Base-by-base conservation (phyloP, 35 echinoderm and acorn worm genomes). In the Stichopus chloronotus region DNA sequence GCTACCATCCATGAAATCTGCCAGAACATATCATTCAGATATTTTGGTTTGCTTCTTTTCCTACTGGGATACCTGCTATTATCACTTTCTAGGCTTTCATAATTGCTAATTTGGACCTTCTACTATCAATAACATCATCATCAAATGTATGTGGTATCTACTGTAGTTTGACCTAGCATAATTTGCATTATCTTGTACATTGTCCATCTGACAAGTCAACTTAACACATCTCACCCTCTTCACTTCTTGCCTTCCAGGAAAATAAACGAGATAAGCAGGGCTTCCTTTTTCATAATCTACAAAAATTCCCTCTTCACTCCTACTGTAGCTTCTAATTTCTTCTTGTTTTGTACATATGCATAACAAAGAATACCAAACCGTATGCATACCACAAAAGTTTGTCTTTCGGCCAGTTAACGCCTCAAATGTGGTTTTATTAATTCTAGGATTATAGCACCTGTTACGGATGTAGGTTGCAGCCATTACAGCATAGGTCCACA, bases 251-350 rank as follows among this genome's bases (percentile, higher is more conserved):
- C 25, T 84, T 4, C 76, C 5, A 54, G 78, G 78, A 43, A 81
- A 86, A 60, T 91, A 94, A 53, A 94, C 88, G 25, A 92, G 60
- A 84, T 91, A 94, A 23, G 88, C 88, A 21, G 79, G 88, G 57
- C 90, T 95, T 59, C 71, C 69, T 72, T 55, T 85, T 79, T 94
- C 94, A 91, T 95, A 92, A 3, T 5, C 14, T 72, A 72, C 14
- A 6, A 92, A 95, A 92, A 95, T 54, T 20, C 90, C 90, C 55
- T 92, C 71, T 43, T 95, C 61, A 59, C 94, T 61, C 76, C 55
- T 92, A n/a, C n/a, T n/a, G n/a, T n/a, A 56, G 71, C 9, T 83
- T 94, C 93, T 68, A 90, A 56, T 91, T 94, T 94, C 77, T 69
- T 91, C 17, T 59, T 79, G 59, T 81, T 82, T 12, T 92, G 61